Conservation (phyloP, 2,113 vertebrate genomes). For the Morone chrysops region DNA sequence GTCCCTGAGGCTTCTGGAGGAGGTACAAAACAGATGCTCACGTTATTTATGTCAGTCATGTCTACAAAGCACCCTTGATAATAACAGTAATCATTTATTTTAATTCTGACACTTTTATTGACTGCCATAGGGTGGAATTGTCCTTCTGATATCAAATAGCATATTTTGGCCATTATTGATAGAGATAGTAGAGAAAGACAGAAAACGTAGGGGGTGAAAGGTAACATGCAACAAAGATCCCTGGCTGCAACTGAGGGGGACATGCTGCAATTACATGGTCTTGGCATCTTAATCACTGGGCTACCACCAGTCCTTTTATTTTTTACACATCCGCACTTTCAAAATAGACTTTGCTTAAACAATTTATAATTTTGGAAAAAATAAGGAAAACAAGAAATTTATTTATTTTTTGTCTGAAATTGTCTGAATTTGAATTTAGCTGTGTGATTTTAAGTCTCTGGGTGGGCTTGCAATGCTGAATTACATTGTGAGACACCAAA, state of each 20-base stretch:
- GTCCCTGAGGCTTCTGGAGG: slow-evolving; percentile 90
- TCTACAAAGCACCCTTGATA: slow-evolving; percentile 30
- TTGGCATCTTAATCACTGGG: not conserved
- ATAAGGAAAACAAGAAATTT: too few species aligned
- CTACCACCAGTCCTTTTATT: not conserved
- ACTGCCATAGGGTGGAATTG: not conserved
- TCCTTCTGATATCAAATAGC: not conserved
- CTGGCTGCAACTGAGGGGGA: too few species aligned
- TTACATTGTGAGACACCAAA: slow-evolving; percentile 17
- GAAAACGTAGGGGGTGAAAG: not conserved
- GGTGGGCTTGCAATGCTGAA: not conserved
- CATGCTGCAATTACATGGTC: not conserved
- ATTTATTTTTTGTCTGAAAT: not conserved
- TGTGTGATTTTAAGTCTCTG: slow-evolving; percentile 5
- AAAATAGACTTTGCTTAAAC: too few species aligned
- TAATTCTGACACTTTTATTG: slow-evolving; percentile 27
- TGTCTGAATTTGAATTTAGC: not conserved
- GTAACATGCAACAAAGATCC: not conserved
- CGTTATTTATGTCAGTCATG: slow-evolving; percentile 43
- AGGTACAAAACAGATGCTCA: slow-evolving; percentile 38
- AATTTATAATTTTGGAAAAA: too few species aligned
- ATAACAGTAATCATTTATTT: slow-evolving; percentile 24
- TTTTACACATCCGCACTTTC: not conserved
- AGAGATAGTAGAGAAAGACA: not conserved
- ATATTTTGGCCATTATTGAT: not conserved